A percentile compares a stretch with the other conserved stretches of the same genome.
phyloP scores from a whole-genome alignment of 2,888 invertebrate species.

The Gari tellinella region DNA sequence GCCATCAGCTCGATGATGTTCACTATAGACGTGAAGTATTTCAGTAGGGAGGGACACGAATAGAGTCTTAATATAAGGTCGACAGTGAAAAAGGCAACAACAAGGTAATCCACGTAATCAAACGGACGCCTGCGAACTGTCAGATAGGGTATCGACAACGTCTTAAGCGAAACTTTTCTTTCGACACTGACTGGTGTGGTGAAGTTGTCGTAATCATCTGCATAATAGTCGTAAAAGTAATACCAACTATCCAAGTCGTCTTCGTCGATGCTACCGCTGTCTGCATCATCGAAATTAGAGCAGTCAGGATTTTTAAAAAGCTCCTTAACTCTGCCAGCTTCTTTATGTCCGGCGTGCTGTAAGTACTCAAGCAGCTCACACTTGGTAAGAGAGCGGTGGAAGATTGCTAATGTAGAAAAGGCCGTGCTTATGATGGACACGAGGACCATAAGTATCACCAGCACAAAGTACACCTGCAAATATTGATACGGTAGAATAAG shows the following conservation, averaged over 20 bases:
- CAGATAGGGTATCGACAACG: neutral
- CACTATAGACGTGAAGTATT: slow-evolving; percentile 35
- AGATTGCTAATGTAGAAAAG: slow-evolving; percentile 34
- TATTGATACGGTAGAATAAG: no score
- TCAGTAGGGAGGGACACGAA: slow-evolving; percentile 39
- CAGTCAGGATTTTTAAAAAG: neutral
- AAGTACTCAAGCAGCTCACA: slow-evolving; percentile 58
- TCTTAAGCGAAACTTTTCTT: neutral
- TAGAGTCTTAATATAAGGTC: slow-evolving; percentile 48
- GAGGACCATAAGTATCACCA: slow-evolving; percentile 42
- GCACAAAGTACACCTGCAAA: slow-evolving; percentile 51
- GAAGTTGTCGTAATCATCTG: slow-evolving; percentile 1
- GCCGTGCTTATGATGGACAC: slow-evolving; percentile 50
- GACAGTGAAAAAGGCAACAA: slow-evolving; percentile 41
- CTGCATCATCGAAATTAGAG: neutral
- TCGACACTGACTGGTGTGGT: neutral
- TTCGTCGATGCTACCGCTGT: neutral
- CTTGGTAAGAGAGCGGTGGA: slow-evolving; percentile 38
- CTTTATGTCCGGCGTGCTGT: slow-evolving; percentile 8
- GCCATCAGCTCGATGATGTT: slow-evolving; percentile 55
- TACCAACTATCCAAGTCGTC: neutral
- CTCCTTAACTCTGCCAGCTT: neutral
- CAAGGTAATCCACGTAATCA: slow-evolving; percentile 28
- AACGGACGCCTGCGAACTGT: slow-evolving; percentile 16
- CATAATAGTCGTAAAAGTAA: slow-evolving; percentile 6